phyloP scores from a whole-genome alignment of 1,140 invertebrate species.

The Eulimnadia texana region DNA sequence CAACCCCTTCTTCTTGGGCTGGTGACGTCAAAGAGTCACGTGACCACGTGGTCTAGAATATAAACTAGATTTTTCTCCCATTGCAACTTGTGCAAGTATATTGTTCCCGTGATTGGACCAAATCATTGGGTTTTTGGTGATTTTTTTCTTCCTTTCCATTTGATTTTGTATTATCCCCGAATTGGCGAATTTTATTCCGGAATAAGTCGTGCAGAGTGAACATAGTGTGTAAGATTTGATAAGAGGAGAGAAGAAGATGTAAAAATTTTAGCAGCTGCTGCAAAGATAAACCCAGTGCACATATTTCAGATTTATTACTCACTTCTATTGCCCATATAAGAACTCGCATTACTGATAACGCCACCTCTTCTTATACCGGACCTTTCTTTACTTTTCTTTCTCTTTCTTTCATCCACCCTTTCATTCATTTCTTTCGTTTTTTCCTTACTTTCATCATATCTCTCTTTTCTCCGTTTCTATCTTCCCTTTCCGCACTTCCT shows the following conservation, averaged over 20 bases:
- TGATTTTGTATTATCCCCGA: too few relatives aligned
- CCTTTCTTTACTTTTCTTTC: neutral
- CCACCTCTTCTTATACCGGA: too few relatives aligned
- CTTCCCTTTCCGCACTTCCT: too few relatives aligned
- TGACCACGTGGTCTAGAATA: too few relatives aligned
- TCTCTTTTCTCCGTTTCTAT: too few relatives aligned
- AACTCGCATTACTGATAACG: neutral
- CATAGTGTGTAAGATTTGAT: too few relatives aligned
- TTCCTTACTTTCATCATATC: slow-evolving; percentile 8
- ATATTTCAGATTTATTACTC: neutral
- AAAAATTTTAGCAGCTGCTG: neutral
- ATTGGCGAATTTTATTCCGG: too few relatives aligned
- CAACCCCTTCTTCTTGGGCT: too few relatives aligned
- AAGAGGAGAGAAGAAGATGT: neutral
- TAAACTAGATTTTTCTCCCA: too few relatives aligned
- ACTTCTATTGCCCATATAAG: neutral
- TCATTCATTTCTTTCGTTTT: neutral
- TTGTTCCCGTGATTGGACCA: neutral
- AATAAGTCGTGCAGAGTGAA: too few relatives aligned
- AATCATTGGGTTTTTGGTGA: neutral
- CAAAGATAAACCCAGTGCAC: neutral
- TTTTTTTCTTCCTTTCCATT: neutral
- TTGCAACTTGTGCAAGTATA: too few relatives aligned
- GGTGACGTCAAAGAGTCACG: neutral
- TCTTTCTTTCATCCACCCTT: neutral